phyloP scores from a whole-genome alignment of 2,797 vertebrate species.

The Thripadectes ignobilis region DNA sequence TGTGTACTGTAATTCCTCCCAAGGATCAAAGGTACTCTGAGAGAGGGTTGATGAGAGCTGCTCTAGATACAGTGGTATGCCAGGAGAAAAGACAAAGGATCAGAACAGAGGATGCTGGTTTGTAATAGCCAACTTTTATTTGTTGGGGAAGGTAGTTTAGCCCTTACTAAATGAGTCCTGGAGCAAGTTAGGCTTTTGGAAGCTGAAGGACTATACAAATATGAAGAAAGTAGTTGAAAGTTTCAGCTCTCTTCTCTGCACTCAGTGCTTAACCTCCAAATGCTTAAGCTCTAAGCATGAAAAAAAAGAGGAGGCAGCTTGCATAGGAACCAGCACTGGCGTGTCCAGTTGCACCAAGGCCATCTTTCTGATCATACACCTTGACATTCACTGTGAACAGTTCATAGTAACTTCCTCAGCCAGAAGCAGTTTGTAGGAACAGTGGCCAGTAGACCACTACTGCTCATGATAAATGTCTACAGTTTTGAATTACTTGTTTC shows the following conservation, averaged over 20 bases:
- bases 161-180: neutral
- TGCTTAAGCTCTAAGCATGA: neutral
- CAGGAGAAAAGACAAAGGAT: neutral
- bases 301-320: neutral
- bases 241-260: neutral
- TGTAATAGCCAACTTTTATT: neutral
- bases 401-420: neutral
- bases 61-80: neutral
- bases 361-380: neutral
- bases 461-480: neutral
- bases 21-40: neutral
- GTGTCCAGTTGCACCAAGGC: neutral
- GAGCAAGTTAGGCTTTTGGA: neutral
- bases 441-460: neutral
- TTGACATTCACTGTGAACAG: neutral
- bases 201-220: neutral
- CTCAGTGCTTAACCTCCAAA: neutral
- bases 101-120: neutral
- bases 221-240: neutral
- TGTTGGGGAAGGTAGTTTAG: neutral
- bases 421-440: neutral
- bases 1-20: neutral
- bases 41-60: neutral
- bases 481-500: neutral
- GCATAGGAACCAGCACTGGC: neutral